Conservation (phyloP, 2,888 invertebrate species). For the Pachliopta kotzebuea region DNA sequence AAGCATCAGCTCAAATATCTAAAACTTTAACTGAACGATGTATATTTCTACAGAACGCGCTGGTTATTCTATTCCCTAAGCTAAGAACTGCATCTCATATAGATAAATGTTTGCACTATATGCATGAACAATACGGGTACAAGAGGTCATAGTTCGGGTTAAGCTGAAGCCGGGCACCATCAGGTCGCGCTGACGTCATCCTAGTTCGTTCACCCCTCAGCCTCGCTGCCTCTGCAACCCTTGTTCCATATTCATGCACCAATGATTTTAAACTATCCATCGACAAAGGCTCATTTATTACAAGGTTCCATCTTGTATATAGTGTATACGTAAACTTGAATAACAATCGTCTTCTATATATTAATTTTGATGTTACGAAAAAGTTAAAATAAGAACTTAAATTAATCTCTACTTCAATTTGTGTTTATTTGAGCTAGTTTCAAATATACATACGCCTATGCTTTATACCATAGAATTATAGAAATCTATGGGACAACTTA, state of each 20-base stretch:
- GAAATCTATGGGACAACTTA: constrained; percentile 1
- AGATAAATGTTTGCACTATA: constrained; percentile 29
- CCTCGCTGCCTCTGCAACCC: constrained; percentile 45
- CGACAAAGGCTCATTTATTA: constrained; percentile 25
- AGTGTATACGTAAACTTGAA: not conserved
- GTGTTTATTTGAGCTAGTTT: not conserved
- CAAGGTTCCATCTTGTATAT: constrained; percentile 4
- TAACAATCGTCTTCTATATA: not conserved
- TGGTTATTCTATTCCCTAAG: not conserved
- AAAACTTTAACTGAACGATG: not conserved
- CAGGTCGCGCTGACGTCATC: constrained; percentile 80
- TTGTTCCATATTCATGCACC: constrained; percentile 55
- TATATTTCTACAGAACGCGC: not conserved
- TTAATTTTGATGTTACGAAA: no score
- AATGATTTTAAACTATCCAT: constrained; percentile 40
- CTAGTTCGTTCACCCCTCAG: constrained; percentile 57
- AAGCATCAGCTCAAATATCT: no score
- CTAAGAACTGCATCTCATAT: constrained; percentile 14
- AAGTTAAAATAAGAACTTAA: no score
- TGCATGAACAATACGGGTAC: constrained; percentile 29
- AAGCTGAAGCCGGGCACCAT: constrained; percentile 75
- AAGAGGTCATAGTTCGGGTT: constrained; percentile 71
- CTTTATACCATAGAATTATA: no score
- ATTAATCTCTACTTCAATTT: no score
- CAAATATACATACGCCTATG: no score